A percentile compares a stretch with the other conserved stretches of the same genome.
phyloP scores from a whole-genome alignment of 2,888 invertebrate genomes.

The Diabrotica balteata region DNA sequence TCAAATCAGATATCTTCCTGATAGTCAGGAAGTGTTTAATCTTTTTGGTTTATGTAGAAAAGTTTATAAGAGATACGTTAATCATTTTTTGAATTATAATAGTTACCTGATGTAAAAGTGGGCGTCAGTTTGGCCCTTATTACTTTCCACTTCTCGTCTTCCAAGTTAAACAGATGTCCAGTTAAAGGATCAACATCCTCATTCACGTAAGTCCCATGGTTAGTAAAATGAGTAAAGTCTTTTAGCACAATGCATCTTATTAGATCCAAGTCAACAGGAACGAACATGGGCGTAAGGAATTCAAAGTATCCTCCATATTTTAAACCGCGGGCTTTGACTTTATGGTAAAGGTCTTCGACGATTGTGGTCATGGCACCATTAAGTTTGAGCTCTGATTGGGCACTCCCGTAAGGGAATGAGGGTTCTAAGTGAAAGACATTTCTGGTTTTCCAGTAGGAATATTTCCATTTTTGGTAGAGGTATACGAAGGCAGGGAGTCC shows the following conservation, averaged over 20 bases:
- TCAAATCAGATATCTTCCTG: too few species aligned
- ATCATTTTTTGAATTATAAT: too few species aligned
- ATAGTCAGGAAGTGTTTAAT: too few species aligned
- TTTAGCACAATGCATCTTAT: slow-evolving; percentile 52
- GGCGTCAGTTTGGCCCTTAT: slow-evolving; percentile 55
- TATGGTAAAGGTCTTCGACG: slow-evolving; percentile 25
- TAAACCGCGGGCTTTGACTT: slow-evolving; percentile 37
- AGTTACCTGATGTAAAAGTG: slow-evolving; percentile 36
- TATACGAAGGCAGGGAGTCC: neutral
- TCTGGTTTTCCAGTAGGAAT: slow-evolving; percentile 46
- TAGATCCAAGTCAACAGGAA: slow-evolving; percentile 52
- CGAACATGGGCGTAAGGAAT: slow-evolving; percentile 44
- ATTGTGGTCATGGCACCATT: neutral
- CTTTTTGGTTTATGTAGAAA: too few species aligned
- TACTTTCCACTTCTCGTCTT: slow-evolving; percentile 57
- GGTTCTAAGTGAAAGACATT: slow-evolving; percentile 37
- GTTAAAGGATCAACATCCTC: slow-evolving; percentile 50
- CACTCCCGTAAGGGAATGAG: slow-evolving; percentile 13
- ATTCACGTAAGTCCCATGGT: slow-evolving; percentile 51
- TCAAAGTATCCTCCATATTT: slow-evolving; percentile 45
- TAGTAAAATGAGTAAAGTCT: slow-evolving; percentile 53
- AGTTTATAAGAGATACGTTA: too few species aligned
- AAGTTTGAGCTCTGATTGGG: slow-evolving; percentile 1
- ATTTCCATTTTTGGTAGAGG: slow-evolving; percentile 35
- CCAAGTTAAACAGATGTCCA: slow-evolving; percentile 46